Evolutionary conservation across 2,113 vertebrate species (phyloP), one percentile per base, ranked within the genome.

Genomic region (Macroglossus sobrinus): DNA sequence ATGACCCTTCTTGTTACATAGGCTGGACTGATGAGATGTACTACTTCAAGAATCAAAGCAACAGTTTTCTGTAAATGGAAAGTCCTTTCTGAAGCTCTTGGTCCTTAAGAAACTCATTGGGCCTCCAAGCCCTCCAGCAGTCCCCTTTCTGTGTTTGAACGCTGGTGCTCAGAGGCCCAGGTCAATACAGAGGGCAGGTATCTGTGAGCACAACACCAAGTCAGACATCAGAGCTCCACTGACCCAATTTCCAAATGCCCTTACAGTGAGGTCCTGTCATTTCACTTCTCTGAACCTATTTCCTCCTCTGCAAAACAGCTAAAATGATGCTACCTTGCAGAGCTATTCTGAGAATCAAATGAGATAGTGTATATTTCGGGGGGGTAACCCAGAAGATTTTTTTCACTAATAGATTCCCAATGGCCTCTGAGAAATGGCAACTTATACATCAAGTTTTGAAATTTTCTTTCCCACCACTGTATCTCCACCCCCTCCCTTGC

Each of bases 21-120:
- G 0, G 14, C 1, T 64, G 21, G 4, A 68, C 81, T 84, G n/a
- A 88, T 28, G 40, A 68, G 40, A 92, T 9, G 24, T 4, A 47
- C 33, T 50, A 21, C 43, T 81, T 75, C 40, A 43, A 50, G 47
- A 63, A 95, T 50, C 40, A 82, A 81, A 92, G 38, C 88, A 84
- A 79, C n/a, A 28, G 79, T 26, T 95, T 55, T 63, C 43, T 10
- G 40, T 35, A 26, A 91, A 87, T n/a, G 11, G 33, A 45, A 84
- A 89, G 87, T 45, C 35, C 5, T 86, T 76, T 53, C 61, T 66
- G 74, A 85, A 89, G 84, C 68, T 91, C 59, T 96, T 4, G 1
- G 45, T 69, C 35, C 35, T 15, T 35, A 22, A 84, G 71, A 78
- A 78, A 59, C 7, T 57, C 22, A 0, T n/a, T 21, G 33, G 26